Conservation (phyloP, 2,113 vertebrate species). For the Oncorhynchus tshawytscha region DNA sequence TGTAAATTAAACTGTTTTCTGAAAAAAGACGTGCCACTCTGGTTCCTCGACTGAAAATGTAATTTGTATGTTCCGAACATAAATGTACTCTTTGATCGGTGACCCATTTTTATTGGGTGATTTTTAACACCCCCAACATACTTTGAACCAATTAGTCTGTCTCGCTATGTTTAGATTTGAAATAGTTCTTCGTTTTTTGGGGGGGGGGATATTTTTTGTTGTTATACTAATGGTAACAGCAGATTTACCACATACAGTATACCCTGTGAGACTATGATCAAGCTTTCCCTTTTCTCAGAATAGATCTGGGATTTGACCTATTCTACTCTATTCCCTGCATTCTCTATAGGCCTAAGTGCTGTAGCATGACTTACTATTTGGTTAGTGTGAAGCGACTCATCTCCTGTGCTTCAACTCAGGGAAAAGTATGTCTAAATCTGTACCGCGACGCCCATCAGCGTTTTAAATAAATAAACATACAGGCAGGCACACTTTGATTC, state of each 20-base stretch:
- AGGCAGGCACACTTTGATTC: constrained; percentile 8
- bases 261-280: background rate
- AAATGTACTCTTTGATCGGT: background rate
- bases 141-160: background rate
- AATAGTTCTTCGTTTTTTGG: background rate
- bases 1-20: constrained; percentile 70
- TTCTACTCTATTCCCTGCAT: constrained; percentile 2
- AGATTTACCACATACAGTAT: background rate
- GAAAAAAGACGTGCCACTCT: constrained; percentile 19
- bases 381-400: constrained; percentile 18
- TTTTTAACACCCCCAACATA: background rate
- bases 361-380: constrained; percentile 49
- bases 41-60: constrained; percentile 1
- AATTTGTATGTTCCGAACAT: background rate
- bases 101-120: background rate
- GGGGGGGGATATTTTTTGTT: background rate
- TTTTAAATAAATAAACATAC: constrained; percentile 63
- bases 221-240: background rate
- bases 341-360: constrained; percentile 37
- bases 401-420: constrained; percentile 21
- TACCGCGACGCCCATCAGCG: constrained; percentile 38
- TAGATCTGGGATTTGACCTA: constrained; percentile 23
- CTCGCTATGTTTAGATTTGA: background rate
- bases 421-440: constrained; percentile 61
- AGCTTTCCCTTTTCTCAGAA: constrained; percentile 13